A percentile compares a stretch with the other conserved stretches of the same genome.
Evolutionary conservation across 2,797 vertebrate genomes (phyloP).

Genomic region (Salarias fasciatus): DNA sequence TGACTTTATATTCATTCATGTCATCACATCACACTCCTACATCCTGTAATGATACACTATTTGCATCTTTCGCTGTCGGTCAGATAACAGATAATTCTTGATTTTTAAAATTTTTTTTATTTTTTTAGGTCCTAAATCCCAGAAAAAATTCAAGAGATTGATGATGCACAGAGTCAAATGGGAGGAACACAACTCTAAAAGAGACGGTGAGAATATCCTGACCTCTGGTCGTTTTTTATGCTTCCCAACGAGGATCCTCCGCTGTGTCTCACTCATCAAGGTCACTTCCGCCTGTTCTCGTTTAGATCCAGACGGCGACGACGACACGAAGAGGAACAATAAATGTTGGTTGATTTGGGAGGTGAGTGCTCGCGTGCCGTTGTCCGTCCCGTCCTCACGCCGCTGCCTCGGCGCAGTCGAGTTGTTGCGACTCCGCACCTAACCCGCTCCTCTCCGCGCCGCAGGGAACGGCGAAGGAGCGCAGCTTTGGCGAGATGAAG

Average conservation of each 20-base stretch:
- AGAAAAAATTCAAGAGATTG: conserved; percentile 96
- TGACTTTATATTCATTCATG: too few relatives aligned
- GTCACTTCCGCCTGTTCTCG: conserved; percentile 24
- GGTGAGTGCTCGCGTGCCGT: too few relatives aligned
- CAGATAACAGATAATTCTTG: too few relatives aligned
- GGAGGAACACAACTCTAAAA: conserved; percentile 94
- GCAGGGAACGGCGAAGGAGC: conserved; percentile 96
- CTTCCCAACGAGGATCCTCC: too few relatives aligned
- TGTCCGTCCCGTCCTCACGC: not conserved
- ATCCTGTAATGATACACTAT: too few relatives aligned
- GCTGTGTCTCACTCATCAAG: not conserved
- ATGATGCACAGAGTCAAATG: conserved; percentile 97
- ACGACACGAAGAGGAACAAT: conserved; percentile 93
- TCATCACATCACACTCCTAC: too few relatives aligned
- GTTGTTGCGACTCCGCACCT: not conserved
- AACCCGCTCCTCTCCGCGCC: not conserved
- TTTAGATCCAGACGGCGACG: conserved; percentile 91
- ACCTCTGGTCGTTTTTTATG: not conserved
- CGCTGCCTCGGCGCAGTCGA: not conserved
- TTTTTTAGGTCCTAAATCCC: conserved; percentile 91
- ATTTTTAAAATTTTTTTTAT: not conserved
- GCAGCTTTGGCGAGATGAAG: conserved; percentile 94
- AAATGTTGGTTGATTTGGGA: conserved; percentile 98
- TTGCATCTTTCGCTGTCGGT: too few relatives aligned
- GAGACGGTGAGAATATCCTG: conserved; percentile 86